Percentiles rank a stretch among this genome's conserved stretches.
Conservation (phyloP, 2,888 invertebrate species). For the Rotaria magnacalcarata region DNA sequence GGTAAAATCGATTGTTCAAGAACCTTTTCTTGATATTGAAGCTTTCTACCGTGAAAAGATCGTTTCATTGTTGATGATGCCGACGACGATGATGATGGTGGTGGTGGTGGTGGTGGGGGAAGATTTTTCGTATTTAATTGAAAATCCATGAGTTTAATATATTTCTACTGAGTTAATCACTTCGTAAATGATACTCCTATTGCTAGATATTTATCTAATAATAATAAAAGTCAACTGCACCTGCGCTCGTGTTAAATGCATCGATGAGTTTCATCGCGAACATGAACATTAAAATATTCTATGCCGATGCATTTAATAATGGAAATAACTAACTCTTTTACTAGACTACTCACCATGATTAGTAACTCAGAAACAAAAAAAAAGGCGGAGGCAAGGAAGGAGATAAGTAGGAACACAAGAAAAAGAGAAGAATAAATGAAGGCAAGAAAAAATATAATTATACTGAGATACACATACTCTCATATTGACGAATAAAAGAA, state of each 20-base stretch:
- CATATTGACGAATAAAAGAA: not conserved
- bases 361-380: not conserved
- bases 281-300: not conserved
- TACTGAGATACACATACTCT: not conserved
- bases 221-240: not conserved
- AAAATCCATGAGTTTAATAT: not conserved
- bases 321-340: not conserved
- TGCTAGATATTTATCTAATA: not conserved
- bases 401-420: not conserved
- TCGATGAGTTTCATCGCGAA: not conserved
- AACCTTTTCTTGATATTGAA: not conserved
- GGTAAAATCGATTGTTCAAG: not conserved
- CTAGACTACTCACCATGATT: not conserved
- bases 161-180: not conserved
- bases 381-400: not conserved
- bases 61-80: not conserved
- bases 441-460: not conserved
- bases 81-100: not conserved
- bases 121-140: not conserved
- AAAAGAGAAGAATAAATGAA: not conserved
- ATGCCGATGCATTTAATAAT: not conserved
- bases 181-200: not conserved
- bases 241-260: not conserved
- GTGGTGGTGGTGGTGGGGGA: not conserved
- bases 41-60: not conserved